A percentile compares a stretch with the other conserved stretches of the same genome.
Evolutionary conservation across 2,888 invertebrate species (phyloP).

Genomic region (Bhutanitis thaidina): DNA sequence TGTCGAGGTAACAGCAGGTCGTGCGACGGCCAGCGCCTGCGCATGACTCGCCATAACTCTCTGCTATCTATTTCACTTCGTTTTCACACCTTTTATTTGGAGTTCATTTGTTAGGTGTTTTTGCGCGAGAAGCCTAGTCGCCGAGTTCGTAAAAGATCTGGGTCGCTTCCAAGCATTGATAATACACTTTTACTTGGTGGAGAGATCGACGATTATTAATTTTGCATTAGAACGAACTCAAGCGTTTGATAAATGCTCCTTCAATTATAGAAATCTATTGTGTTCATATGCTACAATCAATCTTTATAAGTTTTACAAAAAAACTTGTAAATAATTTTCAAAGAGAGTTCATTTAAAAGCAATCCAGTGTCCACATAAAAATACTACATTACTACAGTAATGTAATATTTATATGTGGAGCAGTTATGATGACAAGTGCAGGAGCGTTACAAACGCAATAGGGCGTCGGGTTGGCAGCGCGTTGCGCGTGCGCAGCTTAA

Average conservation of each 20-base stretch:
- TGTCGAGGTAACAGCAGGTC: slow-evolving; percentile 29
- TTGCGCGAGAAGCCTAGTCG: slow-evolving; percentile 45
- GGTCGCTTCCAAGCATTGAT: slow-evolving; percentile 62
- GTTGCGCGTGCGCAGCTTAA: slow-evolving; percentile 66
- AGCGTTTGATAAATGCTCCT: slow-evolving; percentile 20
- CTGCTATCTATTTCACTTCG: slow-evolving; percentile 45
- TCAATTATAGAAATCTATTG: slow-evolving; percentile 1
- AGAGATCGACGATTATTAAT: slow-evolving; percentile 54
- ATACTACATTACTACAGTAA: neutral
- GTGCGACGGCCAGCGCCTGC: slow-evolving; percentile 21
- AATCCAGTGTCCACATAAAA: neutral
- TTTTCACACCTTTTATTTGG: slow-evolving; percentile 61
- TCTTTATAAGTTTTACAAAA: neutral
- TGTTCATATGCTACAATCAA: neutral
- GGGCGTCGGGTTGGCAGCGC: slow-evolving; percentile 37
- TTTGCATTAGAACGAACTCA: slow-evolving; percentile 40
- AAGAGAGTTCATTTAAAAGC: neutral
- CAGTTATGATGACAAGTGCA: slow-evolving; percentile 36
- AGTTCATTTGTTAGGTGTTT: slow-evolving; percentile 49
- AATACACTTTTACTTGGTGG: slow-evolving; percentile 68
- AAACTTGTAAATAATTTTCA: too few relatives aligned
- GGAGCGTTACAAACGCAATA: slow-evolving; percentile 31
- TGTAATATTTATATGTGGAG: slow-evolving; percentile 30
- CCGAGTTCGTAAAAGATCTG: slow-evolving; percentile 52
- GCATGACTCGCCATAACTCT: slow-evolving; percentile 21